These are phyloP conservation scores for Ooceraea biroi DNA, from an alignment of 1,140 invertebrate genomes.

Conservation along the genomic window DNA sequence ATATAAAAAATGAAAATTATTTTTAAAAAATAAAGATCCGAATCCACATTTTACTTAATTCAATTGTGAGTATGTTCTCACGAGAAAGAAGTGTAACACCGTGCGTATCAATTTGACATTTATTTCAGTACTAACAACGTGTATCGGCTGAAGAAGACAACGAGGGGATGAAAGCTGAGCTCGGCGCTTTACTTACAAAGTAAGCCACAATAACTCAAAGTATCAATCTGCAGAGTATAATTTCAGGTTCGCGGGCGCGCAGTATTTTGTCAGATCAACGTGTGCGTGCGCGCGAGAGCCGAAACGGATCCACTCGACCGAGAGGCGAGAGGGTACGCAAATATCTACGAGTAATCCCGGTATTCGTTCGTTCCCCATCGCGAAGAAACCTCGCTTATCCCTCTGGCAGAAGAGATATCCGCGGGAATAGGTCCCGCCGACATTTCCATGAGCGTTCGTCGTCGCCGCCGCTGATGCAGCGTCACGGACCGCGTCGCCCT, in stretches of 20 bases:
- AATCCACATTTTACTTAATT: too few species aligned
- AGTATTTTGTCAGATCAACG: conserved; percentile 49
- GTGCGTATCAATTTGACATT: too few species aligned
- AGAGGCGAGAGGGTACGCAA: background rate
- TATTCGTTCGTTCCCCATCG: conserved; percentile 36
- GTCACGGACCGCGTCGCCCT: conserved; percentile 29
- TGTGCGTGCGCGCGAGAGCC: background rate
- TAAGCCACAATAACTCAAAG: background rate
- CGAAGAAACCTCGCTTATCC: conserved; percentile 57
- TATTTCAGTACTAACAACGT: background rate
- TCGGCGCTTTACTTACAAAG: background rate
- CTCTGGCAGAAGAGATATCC: conserved; percentile 39
- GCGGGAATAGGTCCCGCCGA: conserved; percentile 28
- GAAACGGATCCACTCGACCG: conserved; percentile 16
- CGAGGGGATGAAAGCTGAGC: background rate
- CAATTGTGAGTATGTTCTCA: too few species aligned
- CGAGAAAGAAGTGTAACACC: too few species aligned
- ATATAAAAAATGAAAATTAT: too few species aligned
- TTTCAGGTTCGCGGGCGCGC: conserved; percentile 7
- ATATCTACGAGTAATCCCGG: conserved; percentile 44
- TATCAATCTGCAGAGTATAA: conserved; percentile 28
- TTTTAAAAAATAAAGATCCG: too few species aligned
- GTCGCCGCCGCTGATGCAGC: conserved; percentile 24
- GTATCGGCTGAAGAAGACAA: background rate
- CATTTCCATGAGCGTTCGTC: conserved; percentile 40